Evolutionary conservation across 2,888 invertebrate species (phyloP).

Genomic region (Sinohyriopsis cumingii): DNA sequence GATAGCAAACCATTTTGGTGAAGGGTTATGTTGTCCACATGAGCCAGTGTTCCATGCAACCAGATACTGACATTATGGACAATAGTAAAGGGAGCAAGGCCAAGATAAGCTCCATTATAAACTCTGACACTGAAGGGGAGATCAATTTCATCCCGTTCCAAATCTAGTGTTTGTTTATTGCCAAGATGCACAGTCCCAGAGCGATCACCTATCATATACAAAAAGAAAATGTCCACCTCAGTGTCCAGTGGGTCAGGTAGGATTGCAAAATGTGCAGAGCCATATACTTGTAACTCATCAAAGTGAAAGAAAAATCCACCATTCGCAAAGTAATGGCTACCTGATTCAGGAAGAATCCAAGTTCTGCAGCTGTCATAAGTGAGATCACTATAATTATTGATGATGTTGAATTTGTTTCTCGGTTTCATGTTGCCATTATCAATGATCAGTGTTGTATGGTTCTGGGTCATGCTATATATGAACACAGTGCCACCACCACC

Average conservation of each 20-base stretch:
- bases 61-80: constrained; percentile 56
- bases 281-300: constrained; percentile 55
- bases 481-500: constrained; percentile 57
- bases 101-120: constrained; percentile 43
- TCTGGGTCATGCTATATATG: constrained; percentile 46
- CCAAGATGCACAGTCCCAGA: constrained; percentile 58
- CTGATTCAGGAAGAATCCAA: constrained; percentile 52
- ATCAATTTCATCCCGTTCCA: constrained; percentile 49
- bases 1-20: constrained; percentile 51
- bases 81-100: constrained; percentile 52
- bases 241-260: constrained; percentile 36
- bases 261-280: constrained; percentile 49
- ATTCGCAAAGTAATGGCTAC: constrained; percentile 38
- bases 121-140: constrained; percentile 52
- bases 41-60: constrained; percentile 52
- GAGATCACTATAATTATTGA: constrained; percentile 42
- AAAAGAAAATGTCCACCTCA: constrained; percentile 45
- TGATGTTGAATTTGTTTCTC: constrained; percentile 38
- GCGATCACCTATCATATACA: constrained; percentile 61
- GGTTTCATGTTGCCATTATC: constrained; percentile 47
- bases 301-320: constrained; percentile 42
- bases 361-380: constrained; percentile 47
- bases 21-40: constrained; percentile 50
- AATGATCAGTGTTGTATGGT: constrained; percentile 49
- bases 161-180: constrained; percentile 48